Conservation (phyloP, 2,888 invertebrate genomes). For the Endomychus coccineus region DNA sequence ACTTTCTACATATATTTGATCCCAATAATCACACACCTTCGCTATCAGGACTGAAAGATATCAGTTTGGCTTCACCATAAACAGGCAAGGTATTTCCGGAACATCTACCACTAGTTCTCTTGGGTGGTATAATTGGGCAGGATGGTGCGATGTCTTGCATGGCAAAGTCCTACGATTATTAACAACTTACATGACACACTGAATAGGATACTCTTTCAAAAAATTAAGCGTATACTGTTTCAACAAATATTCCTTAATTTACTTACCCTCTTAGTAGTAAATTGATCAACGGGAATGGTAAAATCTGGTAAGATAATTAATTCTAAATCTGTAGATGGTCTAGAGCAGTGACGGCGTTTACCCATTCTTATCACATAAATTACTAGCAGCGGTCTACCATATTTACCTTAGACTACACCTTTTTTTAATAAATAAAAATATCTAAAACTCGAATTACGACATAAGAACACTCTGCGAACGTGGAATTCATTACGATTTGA, state of each 20-base stretch:
- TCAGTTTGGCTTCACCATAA: slow-evolving; percentile 11
- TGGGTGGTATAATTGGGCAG: slow-evolving; percentile 23
- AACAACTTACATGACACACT: neutral
- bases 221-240: too few relatives aligned
- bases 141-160: slow-evolving; percentile 12
- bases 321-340: slow-evolving; percentile 20
- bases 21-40: slow-evolving; percentile 10
- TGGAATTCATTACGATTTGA: too few relatives aligned
- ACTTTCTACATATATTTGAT: too few relatives aligned
- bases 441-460: too few relatives aligned
- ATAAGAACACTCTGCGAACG: too few relatives aligned
- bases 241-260: neutral
- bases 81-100: slow-evolving; percentile 3
- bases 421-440: too few relatives aligned
- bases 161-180: slow-evolving; percentile 9
- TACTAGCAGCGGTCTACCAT: neutral
- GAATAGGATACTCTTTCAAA: too few relatives aligned
- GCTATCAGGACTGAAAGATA: slow-evolving; percentile 5
- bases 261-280: slow-evolving; percentile 28
- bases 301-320: slow-evolving; percentile 8
- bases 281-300: slow-evolving; percentile 9
- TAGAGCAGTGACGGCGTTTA: slow-evolving; percentile 22
- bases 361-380: slow-evolving; percentile 3
- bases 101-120: slow-evolving; percentile 11
- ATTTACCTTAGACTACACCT: neutral